Evolutionary conservation across 1,140 invertebrate genomes (phyloP).

Genomic region (Drosophila leontia): DNA sequence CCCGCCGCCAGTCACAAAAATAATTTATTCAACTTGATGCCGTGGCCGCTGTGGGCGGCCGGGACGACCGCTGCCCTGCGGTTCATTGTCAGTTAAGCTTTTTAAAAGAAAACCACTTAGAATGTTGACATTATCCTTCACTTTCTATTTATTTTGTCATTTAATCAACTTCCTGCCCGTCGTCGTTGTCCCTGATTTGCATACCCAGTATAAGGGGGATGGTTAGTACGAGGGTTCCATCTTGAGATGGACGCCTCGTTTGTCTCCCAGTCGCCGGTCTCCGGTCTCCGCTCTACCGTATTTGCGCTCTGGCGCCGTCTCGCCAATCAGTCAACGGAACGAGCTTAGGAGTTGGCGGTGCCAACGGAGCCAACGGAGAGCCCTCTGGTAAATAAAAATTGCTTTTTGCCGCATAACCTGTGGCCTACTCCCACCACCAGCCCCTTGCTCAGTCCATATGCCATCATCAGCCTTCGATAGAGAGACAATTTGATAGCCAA

Average conservation of each 20-base stretch:
- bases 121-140: slow-evolving; percentile 84
- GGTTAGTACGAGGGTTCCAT: slow-evolving; percentile 35
- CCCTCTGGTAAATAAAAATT: slow-evolving; percentile 71
- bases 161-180: slow-evolving; percentile 80
- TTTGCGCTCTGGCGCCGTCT: slow-evolving; percentile 64
- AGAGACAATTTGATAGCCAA: slow-evolving; percentile 70
- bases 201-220: slow-evolving; percentile 45
- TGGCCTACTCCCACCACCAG: slow-evolving; percentile 28
- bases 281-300: slow-evolving; percentile 22
- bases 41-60: slow-evolving; percentile 51
- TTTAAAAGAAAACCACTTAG: slow-evolving; percentile 84
- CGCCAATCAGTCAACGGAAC: slow-evolving; percentile 67
- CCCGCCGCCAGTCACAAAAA: slow-evolving; percentile 65
- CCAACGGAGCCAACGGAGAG: slow-evolving; percentile 13
- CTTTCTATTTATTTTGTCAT: slow-evolving; percentile 84
- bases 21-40: slow-evolving; percentile 79
- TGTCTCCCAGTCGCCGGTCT: slow-evolving; percentile 30
- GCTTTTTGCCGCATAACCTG: slow-evolving; percentile 76
- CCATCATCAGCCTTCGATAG: slow-evolving; percentile 23
- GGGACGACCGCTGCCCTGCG: slow-evolving; percentile 71
- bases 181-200: slow-evolving; percentile 65
- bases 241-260: slow-evolving; percentile 73
- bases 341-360: slow-evolving; percentile 6
- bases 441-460: background rate
- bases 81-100: slow-evolving; percentile 83